Evolutionary conservation across 1,140 invertebrate species (phyloP), one percentile per base, ranked within the genome.

Genomic region (Rhynchophorus ferrugineus): DNA sequence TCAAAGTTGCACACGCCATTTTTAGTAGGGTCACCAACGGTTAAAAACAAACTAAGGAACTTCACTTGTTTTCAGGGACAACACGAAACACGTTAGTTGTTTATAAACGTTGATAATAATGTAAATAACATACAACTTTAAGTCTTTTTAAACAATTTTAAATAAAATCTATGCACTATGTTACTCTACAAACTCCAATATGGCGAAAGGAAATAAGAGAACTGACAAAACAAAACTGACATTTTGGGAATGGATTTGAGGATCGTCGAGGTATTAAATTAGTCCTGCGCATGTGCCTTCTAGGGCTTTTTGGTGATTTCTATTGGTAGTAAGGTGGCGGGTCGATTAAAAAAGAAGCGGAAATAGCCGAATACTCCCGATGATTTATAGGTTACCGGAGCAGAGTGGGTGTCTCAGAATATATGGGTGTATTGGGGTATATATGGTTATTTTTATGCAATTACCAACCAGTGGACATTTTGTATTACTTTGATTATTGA

Each of bases 1-100:
- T 96, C 50, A 94, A 76, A 63, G 91, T 95, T 72, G 90, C 91
- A 78, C 92, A 95, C 76, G 92, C 92, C 92, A 95, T 95, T 77
- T 80, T 78, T 75, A 75, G 73, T 76, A 74, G 44, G 53, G 42
- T 60, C 47, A 56, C 50, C 50, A 61, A 62, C 60, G 54, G 57
- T 54, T 56, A 61, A 54, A 58, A 60, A 60, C 54, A 56, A 57
- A 64, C 47, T 47, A 57, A 47, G 21, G 44, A 57, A 53, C 49
- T 59, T 55, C 53, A 56, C 49, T 55, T 60, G 54, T 61, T 61
- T 48, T 44, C 8, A 16, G 19, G 29, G 9, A n/a, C 13, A 13
- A 3, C 9, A 29, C 41, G 11, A 44, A 24, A 29, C 6, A 6
- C 29, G 3, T n/a, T 14, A 13, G 1, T 9, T 13, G 3, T n/a